These are phyloP conservation scores for Clarias magur DNA, from an alignment of 2,113 vertebrate species.

Conservation along the genomic window DNA sequence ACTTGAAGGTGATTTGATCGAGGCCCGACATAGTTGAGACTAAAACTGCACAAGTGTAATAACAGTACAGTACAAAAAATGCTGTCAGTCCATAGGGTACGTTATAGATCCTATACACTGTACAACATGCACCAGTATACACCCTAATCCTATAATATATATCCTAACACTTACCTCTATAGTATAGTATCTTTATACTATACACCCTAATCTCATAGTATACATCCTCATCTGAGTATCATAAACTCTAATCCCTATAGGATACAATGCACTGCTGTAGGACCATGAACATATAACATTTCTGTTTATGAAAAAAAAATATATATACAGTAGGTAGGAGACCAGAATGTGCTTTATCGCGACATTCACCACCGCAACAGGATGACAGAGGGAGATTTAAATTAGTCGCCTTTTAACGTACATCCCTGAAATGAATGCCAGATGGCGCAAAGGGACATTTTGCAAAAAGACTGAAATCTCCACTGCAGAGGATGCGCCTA, in stretches of 20 bases:
- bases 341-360: too few species aligned
- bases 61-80: neutral
- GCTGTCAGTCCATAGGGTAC: neutral
- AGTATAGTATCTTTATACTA: neutral
- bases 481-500: too few species aligned
- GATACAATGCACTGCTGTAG: neutral
- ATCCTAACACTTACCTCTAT: neutral
- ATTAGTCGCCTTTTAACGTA: too few species aligned
- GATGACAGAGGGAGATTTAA: too few species aligned
- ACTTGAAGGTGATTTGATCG: conserved; percentile 80
- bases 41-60: conserved; percentile 63
- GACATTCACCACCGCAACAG: too few species aligned
- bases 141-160: neutral
- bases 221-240: neutral
- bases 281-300: too few species aligned
- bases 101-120: neutral
- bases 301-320: too few species aligned
- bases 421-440: too few species aligned
- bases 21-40: conserved; percentile 79
- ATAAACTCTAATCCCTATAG: neutral
- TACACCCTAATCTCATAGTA: too few species aligned
- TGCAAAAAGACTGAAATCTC: too few species aligned
- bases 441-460: too few species aligned
- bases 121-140: neutral
- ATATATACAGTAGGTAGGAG: too few species aligned